Conservation (phyloP, 2,888 invertebrate species). For the Electrophaes corylata region DNA sequence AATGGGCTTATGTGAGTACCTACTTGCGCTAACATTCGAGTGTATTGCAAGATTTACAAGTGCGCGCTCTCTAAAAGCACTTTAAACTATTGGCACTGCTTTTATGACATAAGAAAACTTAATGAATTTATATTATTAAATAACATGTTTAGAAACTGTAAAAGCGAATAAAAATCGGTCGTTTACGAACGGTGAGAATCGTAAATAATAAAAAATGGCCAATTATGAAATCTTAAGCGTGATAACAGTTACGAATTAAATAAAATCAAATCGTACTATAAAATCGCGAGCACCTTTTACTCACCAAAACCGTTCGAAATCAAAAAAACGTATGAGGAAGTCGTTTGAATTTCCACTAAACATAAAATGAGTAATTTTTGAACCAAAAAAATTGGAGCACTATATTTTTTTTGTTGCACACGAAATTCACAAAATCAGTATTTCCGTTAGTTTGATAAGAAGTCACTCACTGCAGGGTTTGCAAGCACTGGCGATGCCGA, state of each 20-base stretch:
- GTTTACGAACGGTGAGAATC: slow-evolving; percentile 37
- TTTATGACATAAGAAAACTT: slow-evolving; percentile 64
- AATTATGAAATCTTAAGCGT: slow-evolving; percentile 31
- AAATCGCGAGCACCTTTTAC: slow-evolving; percentile 32
- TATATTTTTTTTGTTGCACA: slow-evolving; percentile 12
- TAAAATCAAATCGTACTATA: slow-evolving; percentile 32
- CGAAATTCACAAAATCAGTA: slow-evolving; percentile 25
- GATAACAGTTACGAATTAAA: slow-evolving; percentile 30
- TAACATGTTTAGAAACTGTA: slow-evolving; percentile 52
- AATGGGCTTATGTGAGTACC: slow-evolving; percentile 38
- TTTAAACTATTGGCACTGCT: slow-evolving; percentile 58
- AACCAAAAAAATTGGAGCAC: slow-evolving; percentile 19
- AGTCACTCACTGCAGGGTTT: slow-evolving; percentile 79
- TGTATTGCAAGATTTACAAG: slow-evolving; percentile 37
- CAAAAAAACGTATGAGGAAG: slow-evolving; percentile 16
- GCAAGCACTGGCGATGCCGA: slow-evolving; percentile 66
- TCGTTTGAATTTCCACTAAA: slow-evolving; percentile 21
- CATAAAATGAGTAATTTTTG: slow-evolving; percentile 2
- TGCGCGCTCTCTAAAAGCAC: slow-evolving; percentile 64
- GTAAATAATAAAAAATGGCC: slow-evolving; percentile 34
- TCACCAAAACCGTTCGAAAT: slow-evolving; percentile 37
- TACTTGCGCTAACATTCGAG: slow-evolving; percentile 33
- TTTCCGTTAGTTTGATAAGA: slow-evolving; percentile 23
- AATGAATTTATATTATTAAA: slow-evolving; percentile 51
- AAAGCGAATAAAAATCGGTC: slow-evolving; percentile 41